Percentiles rank a stretch among this genome's conserved stretches.
Conservation (phyloP, 2,797 vertebrate species). For the Urosaurus nigricauda region DNA sequence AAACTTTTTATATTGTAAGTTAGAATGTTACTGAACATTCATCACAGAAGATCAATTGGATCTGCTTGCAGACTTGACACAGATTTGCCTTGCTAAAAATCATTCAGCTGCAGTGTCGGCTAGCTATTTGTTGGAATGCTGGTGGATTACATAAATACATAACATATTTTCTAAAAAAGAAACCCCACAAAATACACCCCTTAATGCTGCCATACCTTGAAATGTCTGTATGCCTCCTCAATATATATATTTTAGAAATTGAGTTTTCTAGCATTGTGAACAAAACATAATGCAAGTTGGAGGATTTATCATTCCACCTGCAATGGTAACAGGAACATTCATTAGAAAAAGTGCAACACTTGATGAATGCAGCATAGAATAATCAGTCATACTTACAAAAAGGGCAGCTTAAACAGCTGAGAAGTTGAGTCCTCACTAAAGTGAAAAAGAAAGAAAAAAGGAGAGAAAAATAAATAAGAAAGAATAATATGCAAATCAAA, state of each 20-base stretch:
- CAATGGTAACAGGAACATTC: constrained; percentile 39
- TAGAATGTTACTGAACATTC: neutral
- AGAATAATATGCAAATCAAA: neutral
- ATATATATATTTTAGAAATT: constrained; percentile 87
- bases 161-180: no score
- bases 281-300: constrained; percentile 90
- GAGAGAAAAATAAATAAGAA: neutral
- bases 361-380: neutral
- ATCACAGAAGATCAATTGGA: neutral
- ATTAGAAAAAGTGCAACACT: constrained; percentile 25
- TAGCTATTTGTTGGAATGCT: neutral
- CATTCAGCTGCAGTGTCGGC: neutral
- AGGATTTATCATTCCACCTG: constrained; percentile 96
- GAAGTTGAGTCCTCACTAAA: constrained; percentile 86
- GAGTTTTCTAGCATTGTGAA: constrained; percentile 92
- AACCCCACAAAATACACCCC: neutral
- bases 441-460: constrained; percentile 51
- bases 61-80: no score
- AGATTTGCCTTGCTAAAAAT: neutral
- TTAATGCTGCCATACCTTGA: constrained; percentile 81
- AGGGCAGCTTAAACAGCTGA: constrained; percentile 91
- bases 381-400: constrained; percentile 85
- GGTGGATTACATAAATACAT: neutral
- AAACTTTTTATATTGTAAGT: neutral
- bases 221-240: constrained; percentile 90